These are phyloP conservation scores for Artibeus lituratus DNA, from an alignment of 2,797 vertebrate species.

Conservation along the genomic window DNA sequence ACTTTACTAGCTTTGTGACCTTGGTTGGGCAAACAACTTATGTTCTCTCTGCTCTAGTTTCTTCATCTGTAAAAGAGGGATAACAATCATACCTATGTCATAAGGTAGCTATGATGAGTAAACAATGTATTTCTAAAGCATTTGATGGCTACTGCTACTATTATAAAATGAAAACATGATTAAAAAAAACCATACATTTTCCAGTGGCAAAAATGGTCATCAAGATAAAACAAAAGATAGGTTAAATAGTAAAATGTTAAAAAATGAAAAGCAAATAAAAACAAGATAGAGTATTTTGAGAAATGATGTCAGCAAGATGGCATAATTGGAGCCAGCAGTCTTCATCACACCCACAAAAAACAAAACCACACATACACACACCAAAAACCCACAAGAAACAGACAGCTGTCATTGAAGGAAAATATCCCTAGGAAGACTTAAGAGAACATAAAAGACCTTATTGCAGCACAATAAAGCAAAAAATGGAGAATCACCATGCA, in stretches of 20 bases:
- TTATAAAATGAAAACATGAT: background rate
- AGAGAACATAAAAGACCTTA: background rate
- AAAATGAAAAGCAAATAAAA: slow-evolving; percentile 25
- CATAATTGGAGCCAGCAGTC: background rate
- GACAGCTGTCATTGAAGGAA: background rate
- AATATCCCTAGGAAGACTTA: background rate
- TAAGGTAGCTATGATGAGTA: background rate
- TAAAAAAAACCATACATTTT: background rate
- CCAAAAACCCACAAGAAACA: background rate
- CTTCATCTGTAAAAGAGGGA: background rate
- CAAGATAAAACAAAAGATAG: background rate
- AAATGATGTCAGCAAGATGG: background rate
- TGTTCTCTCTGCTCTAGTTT: background rate
- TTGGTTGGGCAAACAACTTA: background rate
- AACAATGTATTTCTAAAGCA: background rate
- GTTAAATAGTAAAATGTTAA: background rate
- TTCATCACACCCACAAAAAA: background rate
- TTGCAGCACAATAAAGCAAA: background rate
- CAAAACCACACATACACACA: background rate
- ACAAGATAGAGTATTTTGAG: background rate
- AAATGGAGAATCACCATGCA: background rate
- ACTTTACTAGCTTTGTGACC: background rate
- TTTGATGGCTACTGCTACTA: background rate
- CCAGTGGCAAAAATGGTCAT: background rate
- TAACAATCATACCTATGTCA: background rate